These are phyloP conservation scores for Trachymyrmex septentrionalis DNA, from an alignment of 1,140 invertebrate genomes.

Conservation along the genomic window DNA sequence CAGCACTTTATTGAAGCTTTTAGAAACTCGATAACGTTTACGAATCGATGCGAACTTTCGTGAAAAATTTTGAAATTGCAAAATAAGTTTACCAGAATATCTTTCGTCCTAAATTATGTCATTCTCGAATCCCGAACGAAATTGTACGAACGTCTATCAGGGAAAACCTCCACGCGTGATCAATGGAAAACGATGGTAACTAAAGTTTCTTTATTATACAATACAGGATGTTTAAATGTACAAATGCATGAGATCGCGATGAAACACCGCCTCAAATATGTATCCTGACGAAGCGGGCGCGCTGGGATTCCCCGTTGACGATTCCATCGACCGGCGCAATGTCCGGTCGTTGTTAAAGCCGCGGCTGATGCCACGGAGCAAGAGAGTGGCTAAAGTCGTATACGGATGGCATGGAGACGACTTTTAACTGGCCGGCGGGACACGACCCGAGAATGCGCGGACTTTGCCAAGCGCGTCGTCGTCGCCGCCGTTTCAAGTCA, in stretches of 20 bases:
- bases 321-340: constrained; percentile 9
- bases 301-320: constrained; percentile 30
- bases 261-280: neutral
- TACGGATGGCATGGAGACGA: constrained; percentile 27
- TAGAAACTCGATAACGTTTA: neutral
- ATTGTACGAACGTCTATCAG: neutral
- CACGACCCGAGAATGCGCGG: constrained; percentile 61
- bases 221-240: constrained; percentile 9
- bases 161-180: neutral
- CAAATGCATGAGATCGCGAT: neutral
- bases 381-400: constrained; percentile 37
- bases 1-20: neutral
- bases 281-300: neutral
- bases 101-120: neutral
- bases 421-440: constrained; percentile 63
- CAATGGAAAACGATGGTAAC: neutral
- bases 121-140: neutral
- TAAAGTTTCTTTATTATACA: constrained; percentile 29
- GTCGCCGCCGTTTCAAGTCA: constrained; percentile 16
- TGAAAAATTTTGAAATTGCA: neutral
- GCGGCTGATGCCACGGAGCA: constrained; percentile 40
- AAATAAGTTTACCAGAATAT: neutral
- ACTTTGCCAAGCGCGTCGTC: constrained; percentile 56
- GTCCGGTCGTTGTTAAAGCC: constrained; percentile 37
- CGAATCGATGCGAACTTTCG: neutral